Evolutionary conservation across 2,797 vertebrate species (phyloP), one percentile per base, ranked within the genome.

Genomic region (Crossoptilon crossoptilon): DNA sequence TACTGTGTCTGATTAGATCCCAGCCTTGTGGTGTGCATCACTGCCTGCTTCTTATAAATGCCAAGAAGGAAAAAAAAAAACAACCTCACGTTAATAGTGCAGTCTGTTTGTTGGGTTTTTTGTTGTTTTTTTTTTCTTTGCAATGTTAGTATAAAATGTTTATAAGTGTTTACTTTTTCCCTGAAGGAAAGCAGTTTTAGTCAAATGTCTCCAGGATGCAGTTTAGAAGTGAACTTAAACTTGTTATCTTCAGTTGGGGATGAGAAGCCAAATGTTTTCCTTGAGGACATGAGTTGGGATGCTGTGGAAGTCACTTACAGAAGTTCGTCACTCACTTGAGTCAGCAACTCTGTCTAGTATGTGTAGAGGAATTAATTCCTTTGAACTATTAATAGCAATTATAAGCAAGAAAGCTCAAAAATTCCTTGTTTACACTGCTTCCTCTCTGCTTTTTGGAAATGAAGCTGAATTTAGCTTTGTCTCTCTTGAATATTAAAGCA

Each of bases 1-100:
- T 96, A 91, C 95, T 84, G 92, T 76, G 92, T 95, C 94, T 96
- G 91, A 92, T 93, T 89, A 94, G 74, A 93, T 86, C 92, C 91
- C 74, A 76, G 93, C 70, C 76, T 93, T 79, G 91, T 90, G 92
- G 89, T 1, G 53, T 94, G 80, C 83, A 91, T 94, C 14, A 7
- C 85, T 94, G 94, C 94, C 89, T 90, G 85, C 68, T 96, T 91
- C 94, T 95, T 95, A 96, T 95, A 90, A 94, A 90, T 58, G 64
- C 1, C 1, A 81, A 87, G 59, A 46, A 64, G 37, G 10, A 10
- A 10, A 29, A 26, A 18, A 18, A 33, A n/a, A 26, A 44, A 9
- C 16, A 46, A 59, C 16, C 29, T 17, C 72, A 60, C 3, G 5
- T 89, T 91, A 91, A 86, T 92, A 93, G 79, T 59, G 53, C 70